These are phyloP conservation scores for Brachyopa scutellaris DNA, from an alignment of 2,888 invertebrate genomes.

Conservation along the genomic window DNA sequence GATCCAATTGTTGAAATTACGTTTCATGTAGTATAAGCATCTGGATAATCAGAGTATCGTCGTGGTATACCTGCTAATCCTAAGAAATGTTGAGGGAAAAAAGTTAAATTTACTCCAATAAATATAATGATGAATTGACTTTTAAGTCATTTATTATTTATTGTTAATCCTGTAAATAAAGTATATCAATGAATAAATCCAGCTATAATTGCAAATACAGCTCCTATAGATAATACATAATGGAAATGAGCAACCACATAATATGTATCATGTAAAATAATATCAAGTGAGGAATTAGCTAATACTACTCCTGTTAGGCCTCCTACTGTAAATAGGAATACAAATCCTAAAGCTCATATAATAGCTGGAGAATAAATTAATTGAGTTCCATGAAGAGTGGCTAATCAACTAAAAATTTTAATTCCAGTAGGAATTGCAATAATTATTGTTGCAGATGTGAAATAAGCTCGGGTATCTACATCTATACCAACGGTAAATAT, in stretches of 20 bases:
- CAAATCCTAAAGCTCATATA: slow-evolving; percentile 88
- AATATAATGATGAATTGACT: slow-evolving; percentile 88
- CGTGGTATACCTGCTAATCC: slow-evolving; percentile 89
- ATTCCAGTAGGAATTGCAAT: slow-evolving; percentile 93
- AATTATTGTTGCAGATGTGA: slow-evolving; percentile 92
- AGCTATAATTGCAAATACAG: slow-evolving; percentile 90
- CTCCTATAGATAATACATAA: slow-evolving; percentile 91
- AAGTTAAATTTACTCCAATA: slow-evolving; percentile 89
- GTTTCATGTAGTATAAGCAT: slow-evolving; percentile 87
- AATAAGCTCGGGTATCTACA: slow-evolving; percentile 92
- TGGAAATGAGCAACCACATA: slow-evolving; percentile 93
- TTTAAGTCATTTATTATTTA: slow-evolving; percentile 85
- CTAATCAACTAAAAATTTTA: slow-evolving; percentile 91
- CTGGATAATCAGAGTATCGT: slow-evolving; percentile 89
- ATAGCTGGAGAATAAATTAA: slow-evolving; percentile 84
- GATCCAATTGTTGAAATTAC: slow-evolving; percentile 87
- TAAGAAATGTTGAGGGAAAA: slow-evolving; percentile 91
- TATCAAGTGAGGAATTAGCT: slow-evolving; percentile 90
- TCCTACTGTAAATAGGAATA: slow-evolving; percentile 90
- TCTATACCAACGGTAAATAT: slow-evolving; percentile 94
- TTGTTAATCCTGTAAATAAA: slow-evolving; percentile 85
- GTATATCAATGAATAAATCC: slow-evolving; percentile 89
- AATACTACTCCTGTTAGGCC: slow-evolving; percentile 87
- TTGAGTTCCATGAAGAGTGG: slow-evolving; percentile 86
- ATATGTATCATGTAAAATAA: slow-evolving; percentile 91